phyloP scores from a whole-genome alignment of 1,140 invertebrate species.

The Atopsyche davidsoni region DNA sequence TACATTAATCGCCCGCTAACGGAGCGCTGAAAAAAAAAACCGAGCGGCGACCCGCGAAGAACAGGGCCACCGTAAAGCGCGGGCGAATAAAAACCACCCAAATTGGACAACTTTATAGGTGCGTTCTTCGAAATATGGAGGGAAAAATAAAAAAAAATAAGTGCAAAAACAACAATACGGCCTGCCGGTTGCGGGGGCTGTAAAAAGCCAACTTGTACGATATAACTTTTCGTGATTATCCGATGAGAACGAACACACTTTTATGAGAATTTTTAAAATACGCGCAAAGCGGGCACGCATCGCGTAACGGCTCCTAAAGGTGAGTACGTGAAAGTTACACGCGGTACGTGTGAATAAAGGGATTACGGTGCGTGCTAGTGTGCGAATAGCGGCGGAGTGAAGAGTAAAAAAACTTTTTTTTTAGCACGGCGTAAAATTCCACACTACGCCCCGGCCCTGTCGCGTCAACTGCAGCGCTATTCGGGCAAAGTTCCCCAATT shows the following conservation, averaged over 20 bases:
- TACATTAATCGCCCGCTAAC: too few species aligned
- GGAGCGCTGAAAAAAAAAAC: too few species aligned
- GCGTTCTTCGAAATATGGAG: constrained; percentile 6
- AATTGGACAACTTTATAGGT: constrained; percentile 8
- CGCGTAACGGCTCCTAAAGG: too few species aligned
- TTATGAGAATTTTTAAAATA: constrained; percentile 16
- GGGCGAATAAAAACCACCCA: constrained; percentile 4
- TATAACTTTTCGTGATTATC: constrained; percentile 26
- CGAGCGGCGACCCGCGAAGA: too few species aligned
- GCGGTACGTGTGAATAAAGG: constrained; percentile 16
- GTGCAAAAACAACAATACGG: constrained; percentile 20
- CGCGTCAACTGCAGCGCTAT: too few species aligned
- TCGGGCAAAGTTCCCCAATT: too few species aligned
- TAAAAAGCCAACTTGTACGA: constrained; percentile 26
- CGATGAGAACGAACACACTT: constrained; percentile 16
- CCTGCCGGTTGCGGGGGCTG: constrained; percentile 7
- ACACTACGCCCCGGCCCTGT: too few species aligned
- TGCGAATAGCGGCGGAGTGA: constrained; percentile 1
- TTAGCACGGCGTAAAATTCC: too few species aligned
- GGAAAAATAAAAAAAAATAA: constrained; percentile 7
- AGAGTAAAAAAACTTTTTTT: constrained; percentile 4
- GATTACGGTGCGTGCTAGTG: constrained; percentile 1
- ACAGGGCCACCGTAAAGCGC: constrained; percentile 7
- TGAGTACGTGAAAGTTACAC: too few species aligned
- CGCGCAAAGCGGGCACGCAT: not conserved